A percentile compares a stretch with the other conserved stretches of the same genome.
These are phyloP conservation scores for Dichetophora obliterata DNA, from an alignment of 2,888 invertebrate genomes.

Conservation along the genomic window DNA sequence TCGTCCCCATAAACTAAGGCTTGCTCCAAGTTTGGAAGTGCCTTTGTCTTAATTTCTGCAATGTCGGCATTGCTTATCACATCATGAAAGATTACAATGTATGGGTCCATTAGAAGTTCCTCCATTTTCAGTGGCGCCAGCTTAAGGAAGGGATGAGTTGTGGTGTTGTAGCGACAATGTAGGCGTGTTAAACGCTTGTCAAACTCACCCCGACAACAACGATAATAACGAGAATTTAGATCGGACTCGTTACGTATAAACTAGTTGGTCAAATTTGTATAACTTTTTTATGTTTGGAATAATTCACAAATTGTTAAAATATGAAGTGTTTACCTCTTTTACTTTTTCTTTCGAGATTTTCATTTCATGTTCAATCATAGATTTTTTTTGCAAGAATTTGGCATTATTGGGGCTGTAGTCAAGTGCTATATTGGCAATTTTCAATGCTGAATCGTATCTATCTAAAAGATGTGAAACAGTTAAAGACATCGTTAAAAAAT, in stretches of 20 bases:
- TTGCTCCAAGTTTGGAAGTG: conserved; percentile 54
- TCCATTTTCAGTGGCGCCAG: conserved; percentile 66
- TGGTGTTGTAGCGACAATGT: conserved; percentile 60
- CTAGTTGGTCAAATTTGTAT: not conserved
- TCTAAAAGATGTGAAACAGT: conserved; percentile 24
- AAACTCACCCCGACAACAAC: conserved; percentile 60
- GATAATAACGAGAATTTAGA: conserved; percentile 39
- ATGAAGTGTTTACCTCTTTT: too few species aligned
- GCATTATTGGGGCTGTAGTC: conserved; percentile 46
- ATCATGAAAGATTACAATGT: conserved; percentile 62
- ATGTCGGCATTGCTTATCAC: conserved; percentile 60
- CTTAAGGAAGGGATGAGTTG: conserved; percentile 55
- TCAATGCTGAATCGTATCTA: too few species aligned
- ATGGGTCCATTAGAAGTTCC: conserved; percentile 58
- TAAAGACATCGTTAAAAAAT: too few species aligned
- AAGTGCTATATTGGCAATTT: conserved; percentile 43
- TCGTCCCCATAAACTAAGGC: too few species aligned
- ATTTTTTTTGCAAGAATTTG: conserved; percentile 50
- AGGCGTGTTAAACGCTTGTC: conserved; percentile 44
- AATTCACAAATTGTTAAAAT: not conserved
- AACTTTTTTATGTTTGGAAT: not conserved
- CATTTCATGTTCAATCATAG: conserved; percentile 49
- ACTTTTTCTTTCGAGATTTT: conserved; percentile 3
- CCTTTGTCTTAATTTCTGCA: conserved; percentile 51
- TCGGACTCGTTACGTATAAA: too few species aligned